phyloP scores from a whole-genome alignment of 2,113 vertebrate genomes.

The Mugil cephalus region DNA sequence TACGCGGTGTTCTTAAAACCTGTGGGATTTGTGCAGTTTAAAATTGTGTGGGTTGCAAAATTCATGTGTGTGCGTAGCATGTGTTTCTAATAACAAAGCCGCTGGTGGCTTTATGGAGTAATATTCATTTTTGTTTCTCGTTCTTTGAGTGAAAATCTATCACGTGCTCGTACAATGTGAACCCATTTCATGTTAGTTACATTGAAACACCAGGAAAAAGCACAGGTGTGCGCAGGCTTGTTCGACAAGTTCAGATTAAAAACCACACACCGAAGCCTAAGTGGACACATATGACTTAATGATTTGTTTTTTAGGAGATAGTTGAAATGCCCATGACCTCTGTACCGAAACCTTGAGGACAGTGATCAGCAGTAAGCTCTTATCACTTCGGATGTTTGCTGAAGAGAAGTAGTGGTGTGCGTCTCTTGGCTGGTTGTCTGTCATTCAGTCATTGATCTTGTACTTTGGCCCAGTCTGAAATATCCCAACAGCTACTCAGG shows the following conservation, averaged over 20 bases:
- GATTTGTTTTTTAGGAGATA: too few relatives aligned
- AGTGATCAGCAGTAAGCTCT: neutral
- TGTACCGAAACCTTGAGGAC: neutral
- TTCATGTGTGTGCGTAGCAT: slow-evolving; percentile 12
- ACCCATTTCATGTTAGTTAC: too few relatives aligned
- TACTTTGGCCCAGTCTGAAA: neutral
- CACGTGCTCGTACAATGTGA: too few relatives aligned
- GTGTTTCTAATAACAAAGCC: slow-evolving; percentile 33
- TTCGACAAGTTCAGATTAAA: too few relatives aligned
- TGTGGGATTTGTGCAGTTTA: slow-evolving; percentile 24
- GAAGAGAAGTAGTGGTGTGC: too few relatives aligned
- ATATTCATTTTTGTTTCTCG: slow-evolving; percentile 14
- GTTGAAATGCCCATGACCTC: neutral
- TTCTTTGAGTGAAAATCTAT: slow-evolving; percentile 13
- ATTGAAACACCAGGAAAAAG: too few relatives aligned
- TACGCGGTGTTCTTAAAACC: slow-evolving; percentile 13
- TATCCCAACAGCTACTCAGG: neutral
- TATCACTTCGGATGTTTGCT: neutral
- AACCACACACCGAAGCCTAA: too few relatives aligned
- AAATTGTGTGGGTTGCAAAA: slow-evolving; percentile 17
- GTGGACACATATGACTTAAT: too few relatives aligned
- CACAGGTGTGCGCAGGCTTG: too few relatives aligned
- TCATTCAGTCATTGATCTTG: too few relatives aligned
- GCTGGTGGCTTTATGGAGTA: slow-evolving; percentile 16
- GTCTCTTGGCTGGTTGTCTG: too few relatives aligned